A percentile compares a stretch with the other conserved stretches of the same genome.
Evolutionary conservation across 2,113 vertebrate species (phyloP).

Genomic region (Myodes glareolus): DNA sequence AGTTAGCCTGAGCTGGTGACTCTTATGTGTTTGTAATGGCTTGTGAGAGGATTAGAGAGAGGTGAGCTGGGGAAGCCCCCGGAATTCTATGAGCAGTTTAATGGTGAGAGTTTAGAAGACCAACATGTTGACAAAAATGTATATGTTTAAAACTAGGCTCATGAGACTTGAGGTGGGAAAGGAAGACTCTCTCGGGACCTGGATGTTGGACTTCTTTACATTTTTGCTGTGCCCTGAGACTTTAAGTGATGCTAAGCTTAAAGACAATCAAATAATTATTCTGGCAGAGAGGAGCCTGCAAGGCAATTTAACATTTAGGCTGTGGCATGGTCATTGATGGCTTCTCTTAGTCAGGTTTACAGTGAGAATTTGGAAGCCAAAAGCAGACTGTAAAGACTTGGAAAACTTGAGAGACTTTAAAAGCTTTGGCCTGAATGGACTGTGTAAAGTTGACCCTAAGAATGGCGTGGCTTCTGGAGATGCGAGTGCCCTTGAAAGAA

Average conservation of each 20-base stretch:
- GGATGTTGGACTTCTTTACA: background rate
- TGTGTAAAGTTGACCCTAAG: background rate
- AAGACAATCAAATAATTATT: background rate
- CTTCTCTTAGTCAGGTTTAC: background rate
- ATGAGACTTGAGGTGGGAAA: background rate
- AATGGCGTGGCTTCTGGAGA: background rate
- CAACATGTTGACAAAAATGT: background rate
- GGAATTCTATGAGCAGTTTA: background rate
- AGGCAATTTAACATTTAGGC: background rate
- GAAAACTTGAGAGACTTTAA: background rate
- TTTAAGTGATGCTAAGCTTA: background rate
- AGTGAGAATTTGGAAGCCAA: background rate
- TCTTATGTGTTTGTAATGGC: background rate
- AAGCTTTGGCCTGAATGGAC: background rate
- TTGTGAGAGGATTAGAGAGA: background rate
- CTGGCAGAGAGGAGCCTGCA: background rate
- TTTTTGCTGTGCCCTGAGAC: background rate
- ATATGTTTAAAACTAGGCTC: background rate
- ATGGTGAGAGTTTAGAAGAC: background rate
- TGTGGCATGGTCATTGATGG: background rate
- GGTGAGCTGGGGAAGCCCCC: background rate
- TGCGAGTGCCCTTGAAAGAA: background rate
- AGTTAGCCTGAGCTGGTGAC: background rate
- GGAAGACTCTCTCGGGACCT: background rate
- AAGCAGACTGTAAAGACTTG: background rate